Base-by-base conservation (phyloP, 2,113 vertebrate genomes). In the Limanda limanda region DNA sequence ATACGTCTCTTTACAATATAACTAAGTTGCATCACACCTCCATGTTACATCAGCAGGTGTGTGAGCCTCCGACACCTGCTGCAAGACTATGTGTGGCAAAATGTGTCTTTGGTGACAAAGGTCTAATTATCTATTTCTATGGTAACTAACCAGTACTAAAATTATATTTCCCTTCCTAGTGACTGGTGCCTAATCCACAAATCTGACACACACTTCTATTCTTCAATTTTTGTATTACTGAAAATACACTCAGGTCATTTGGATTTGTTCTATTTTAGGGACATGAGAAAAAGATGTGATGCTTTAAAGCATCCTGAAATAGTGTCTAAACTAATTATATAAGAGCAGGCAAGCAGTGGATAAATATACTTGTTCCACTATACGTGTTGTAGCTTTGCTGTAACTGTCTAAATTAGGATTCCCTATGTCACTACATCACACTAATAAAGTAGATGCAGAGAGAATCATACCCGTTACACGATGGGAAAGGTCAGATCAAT, bases 401-500 rank as follows among this genome's bases (percentile, higher is more conserved):
- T 85, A 74, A 86, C 79, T 82, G 70, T 74, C 64, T 63, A 84
- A 92, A 90, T 88, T 86, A 79, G 86, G 82, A 85, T 85, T 87
- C 45, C 73, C 74, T 18, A 47, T 83, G 86, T 88, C 79, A 57
- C 83, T 84, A 70, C 81, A 87, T 90, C 71, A 68, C 70, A 7
- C 79, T 86, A 92, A 93, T 89, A 84, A 87, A 91, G 82, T 71
- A 81, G 83, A 91, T 83, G 67, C 59, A 24, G 61, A 79, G 75
- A 91, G 85, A 93, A 91, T 92, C 90, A 93, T 93, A 91, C 87
- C 81, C 74, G 76, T 79, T 71, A 68, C 63, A 70, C n/a, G 25
- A 35, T 62, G 59, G 70, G 64, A 93, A 94, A 94, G 92, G 92
- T 93, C 92, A 91, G 86, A 93, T 94, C 90, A 93, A 93, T 93